Evolutionary conservation across 1,140 invertebrate genomes (phyloP), one percentile per base, ranked within the genome.

Genomic region (Phenacoccus solenopsis): DNA sequence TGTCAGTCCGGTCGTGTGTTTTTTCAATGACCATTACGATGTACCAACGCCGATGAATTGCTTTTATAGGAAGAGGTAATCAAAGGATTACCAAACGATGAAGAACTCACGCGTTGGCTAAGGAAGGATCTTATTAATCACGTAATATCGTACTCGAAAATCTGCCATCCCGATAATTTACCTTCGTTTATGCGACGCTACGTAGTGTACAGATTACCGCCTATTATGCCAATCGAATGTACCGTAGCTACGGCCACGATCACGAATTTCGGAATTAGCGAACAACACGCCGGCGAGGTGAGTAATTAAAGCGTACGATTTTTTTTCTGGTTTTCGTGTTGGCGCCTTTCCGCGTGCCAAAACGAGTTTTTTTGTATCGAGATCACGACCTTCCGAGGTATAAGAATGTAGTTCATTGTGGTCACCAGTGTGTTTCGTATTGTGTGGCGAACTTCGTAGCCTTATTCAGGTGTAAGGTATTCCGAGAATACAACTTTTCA

Each of bases 81-180:
- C 2, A 64, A 64, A 64, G 21, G 59, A 25, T 64, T 64, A 20
- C 59, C 22, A 3, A 20, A 9, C 9, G 16, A 64, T 16, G 59
- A 64, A 24, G 59, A 64, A 64, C 59, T 64, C 10, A 27, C 20
- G 13, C 59, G 59, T 10, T 64, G 59, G 59, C 21, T 64, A 27
- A 24, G 59, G 9, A 64, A 64, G 22, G 59, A 64, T 16, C 22
- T 64, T 5, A 64, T 64, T 16, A 64, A 64, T 64, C 59, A 64
- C 59, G 59, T 64, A 10, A 64, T 64, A 20, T 64, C 59, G 59
- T 64, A 64, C 25, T 64, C 59, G 59, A 64, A 64, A 64, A 64
- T 64, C 25, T 64, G 59, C 25, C 59, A 64, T 64, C 59, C 59
- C 22, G 59, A 64, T 27, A 64, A 64, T 64, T 27, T 64, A 16